These are phyloP conservation scores for Chionodraco myersi DNA, from an alignment of 2,113 vertebrate species.

Conservation along the genomic window DNA sequence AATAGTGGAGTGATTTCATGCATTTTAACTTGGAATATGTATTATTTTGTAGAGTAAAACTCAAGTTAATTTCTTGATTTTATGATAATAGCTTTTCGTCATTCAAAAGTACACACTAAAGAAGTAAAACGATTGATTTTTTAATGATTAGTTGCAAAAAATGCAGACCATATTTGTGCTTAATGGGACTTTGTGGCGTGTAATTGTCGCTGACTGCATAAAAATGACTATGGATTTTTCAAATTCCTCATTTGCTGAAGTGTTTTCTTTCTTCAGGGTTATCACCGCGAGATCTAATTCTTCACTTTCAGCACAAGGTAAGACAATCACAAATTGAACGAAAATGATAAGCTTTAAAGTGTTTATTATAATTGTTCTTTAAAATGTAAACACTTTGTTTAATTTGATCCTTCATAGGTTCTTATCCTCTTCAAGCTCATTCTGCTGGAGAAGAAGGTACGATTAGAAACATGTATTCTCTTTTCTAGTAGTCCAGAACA, in stretches of 20 bases:
- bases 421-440: slow-evolving; percentile 97
- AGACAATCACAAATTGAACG: fast-evolving
- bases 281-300: slow-evolving; percentile 95
- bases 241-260: background rate
- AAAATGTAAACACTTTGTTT: background rate
- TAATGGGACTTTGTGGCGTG: background rate
- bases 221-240: background rate
- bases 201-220: background rate
- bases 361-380: background rate
- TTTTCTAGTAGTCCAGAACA: fast-evolving
- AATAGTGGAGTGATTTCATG: background rate
- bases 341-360: too few species aligned
- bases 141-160: background rate
- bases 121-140: background rate
- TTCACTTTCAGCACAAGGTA: slow-evolving; percentile 98
- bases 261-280: slow-evolving; percentile 83
- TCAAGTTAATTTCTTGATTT: background rate
- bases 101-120: background rate
- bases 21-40: background rate
- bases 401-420: slow-evolving; percentile 79
- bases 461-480: fast-evolving
- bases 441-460: slow-evolving; percentile 98
- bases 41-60: background rate
- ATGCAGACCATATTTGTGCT: background rate
- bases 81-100: background rate